Percentiles rank a stretch among this genome's conserved stretches.
Evolutionary conservation across 1,140 invertebrate genomes (phyloP).

Genomic region (Berghia stephanieae): DNA sequence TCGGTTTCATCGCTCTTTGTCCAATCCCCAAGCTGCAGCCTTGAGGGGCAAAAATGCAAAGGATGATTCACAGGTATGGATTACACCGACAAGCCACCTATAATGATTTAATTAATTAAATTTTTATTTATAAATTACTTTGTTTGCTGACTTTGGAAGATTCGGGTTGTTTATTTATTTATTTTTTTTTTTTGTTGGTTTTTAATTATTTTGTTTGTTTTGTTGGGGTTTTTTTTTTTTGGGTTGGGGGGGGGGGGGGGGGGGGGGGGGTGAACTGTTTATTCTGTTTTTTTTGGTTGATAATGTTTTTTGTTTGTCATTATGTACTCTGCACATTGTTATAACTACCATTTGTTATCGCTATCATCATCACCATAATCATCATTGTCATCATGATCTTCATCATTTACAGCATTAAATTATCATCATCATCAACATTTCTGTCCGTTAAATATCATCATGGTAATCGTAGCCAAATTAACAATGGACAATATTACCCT

Average conservation of each 20-base stretch:
- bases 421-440: neutral
- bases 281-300: too few species aligned
- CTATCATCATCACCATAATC: too few species aligned
- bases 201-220: too few species aligned
- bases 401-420: neutral
- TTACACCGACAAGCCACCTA: neutral
- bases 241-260: too few species aligned
- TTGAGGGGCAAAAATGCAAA: constrained; percentile 27
- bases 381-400: neutral
- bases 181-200: neutral
- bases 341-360: too few species aligned
- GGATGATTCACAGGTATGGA: constrained; percentile 45
- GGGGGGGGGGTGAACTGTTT: too few species aligned
- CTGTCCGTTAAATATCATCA: neutral
- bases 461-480: neutral
- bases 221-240: too few species aligned
- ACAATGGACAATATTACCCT: too few species aligned
- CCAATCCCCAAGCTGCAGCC: constrained; percentile 40
- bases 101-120: neutral
- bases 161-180: neutral
- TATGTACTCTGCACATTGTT: too few species aligned
- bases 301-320: too few species aligned
- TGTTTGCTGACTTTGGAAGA: neutral
- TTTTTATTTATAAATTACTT: neutral
- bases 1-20: constrained; percentile 56